Evolutionary conservation across 2,113 vertebrate species (phyloP).

Genomic region (Mobula hypostoma): DNA sequence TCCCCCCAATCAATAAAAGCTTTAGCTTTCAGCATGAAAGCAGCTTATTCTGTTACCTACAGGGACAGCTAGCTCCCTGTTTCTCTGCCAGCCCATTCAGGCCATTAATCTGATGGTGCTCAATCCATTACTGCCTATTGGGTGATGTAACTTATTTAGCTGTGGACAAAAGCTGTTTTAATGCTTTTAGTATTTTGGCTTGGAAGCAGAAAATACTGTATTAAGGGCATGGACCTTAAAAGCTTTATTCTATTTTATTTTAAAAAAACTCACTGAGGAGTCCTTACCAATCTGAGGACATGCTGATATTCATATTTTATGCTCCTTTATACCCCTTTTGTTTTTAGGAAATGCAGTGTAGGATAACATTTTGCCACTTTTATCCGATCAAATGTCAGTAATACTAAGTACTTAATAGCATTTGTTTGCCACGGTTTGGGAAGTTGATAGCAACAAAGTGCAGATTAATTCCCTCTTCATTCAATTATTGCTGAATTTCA

Average conservation of each 20-base stretch:
- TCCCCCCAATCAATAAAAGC: slow-evolving; percentile 38
- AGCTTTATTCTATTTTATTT: slow-evolving; percentile 16
- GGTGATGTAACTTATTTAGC: slow-evolving; percentile 32
- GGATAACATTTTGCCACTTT: neutral
- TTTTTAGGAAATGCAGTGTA: neutral
- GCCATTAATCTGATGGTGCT: neutral
- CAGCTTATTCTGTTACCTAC: slow-evolving; percentile 24
- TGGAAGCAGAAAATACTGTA: slow-evolving; percentile 10
- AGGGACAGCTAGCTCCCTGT: slow-evolving; percentile 1
- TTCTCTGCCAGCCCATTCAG: neutral
- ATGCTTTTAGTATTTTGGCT: slow-evolving; percentile 28
- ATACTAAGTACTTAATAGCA: neutral
- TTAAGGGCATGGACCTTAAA: neutral
- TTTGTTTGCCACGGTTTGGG: neutral
- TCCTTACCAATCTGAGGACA: neutral
- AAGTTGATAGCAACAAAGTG: neutral
- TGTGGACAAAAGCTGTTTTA: slow-evolving; percentile 21
- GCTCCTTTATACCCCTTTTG: neutral
- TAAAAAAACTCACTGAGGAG: neutral
- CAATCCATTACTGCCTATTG: neutral
- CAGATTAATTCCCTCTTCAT: neutral
- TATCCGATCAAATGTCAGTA: neutral
- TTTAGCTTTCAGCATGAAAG: slow-evolving; percentile 25
- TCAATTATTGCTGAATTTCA: neutral
- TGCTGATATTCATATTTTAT: neutral